These are phyloP conservation scores for Dendrolimus houi DNA, from an alignment of 2,888 invertebrate species.

Conservation along the genomic window DNA sequence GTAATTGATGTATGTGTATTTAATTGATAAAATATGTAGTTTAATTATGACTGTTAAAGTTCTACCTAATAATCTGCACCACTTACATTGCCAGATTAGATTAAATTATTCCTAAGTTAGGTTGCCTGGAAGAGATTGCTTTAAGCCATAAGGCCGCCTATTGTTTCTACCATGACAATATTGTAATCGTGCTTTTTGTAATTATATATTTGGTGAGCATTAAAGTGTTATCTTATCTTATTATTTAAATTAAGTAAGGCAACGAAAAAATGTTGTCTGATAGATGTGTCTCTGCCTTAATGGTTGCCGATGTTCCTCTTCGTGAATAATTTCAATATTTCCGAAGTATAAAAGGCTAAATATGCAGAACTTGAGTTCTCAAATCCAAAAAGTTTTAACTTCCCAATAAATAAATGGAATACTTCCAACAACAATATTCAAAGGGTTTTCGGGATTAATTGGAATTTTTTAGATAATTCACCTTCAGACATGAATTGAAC, in stretches of 20 bases:
- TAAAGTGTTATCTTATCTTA: too few species aligned
- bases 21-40: too few species aligned
- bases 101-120: too few species aligned
- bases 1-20: too few species aligned
- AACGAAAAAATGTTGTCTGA: background rate
- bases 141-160: too few species aligned
- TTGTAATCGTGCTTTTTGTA: too few species aligned
- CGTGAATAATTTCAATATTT: background rate
- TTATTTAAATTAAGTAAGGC: background rate
- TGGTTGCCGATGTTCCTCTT: background rate
- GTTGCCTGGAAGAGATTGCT: too few species aligned
- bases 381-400: background rate
- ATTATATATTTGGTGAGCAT: too few species aligned
- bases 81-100: too few species aligned
- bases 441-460: background rate
- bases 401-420: background rate
- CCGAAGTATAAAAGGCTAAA: background rate
- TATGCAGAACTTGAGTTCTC: background rate
- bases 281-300: background rate
- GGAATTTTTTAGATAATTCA: background rate
- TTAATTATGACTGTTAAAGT: too few species aligned
- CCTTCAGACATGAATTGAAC: background rate
- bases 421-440: background rate
- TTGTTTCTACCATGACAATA: too few species aligned
- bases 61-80: too few species aligned